Conservation (phyloP, 2,113 vertebrate genomes). For the Motacilla tschutschensis region DNA sequence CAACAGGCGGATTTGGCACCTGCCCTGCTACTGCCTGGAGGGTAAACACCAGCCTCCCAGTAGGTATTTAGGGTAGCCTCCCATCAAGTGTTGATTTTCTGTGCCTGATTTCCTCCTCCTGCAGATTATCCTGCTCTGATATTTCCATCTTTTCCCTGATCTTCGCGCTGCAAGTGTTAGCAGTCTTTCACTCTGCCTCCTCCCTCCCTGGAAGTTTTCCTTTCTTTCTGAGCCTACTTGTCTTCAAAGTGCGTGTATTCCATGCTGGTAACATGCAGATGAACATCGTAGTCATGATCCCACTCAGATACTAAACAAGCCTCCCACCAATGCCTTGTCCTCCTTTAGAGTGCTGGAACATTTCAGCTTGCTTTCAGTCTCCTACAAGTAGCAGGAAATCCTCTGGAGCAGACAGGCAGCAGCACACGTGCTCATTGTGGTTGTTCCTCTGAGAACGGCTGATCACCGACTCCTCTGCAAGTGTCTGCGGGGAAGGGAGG, state of each 20-base stretch:
- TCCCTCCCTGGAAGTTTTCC: constrained; percentile 44
- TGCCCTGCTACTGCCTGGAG: neutral
- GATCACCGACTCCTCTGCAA: neutral
- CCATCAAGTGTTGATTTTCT: constrained; percentile 24
- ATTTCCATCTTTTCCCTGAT: constrained; percentile 18
- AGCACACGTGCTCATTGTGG: neutral
- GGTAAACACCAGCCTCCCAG: constrained; percentile 20
- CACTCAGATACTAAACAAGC: constrained; percentile 65
- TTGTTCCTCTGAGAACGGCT: neutral
- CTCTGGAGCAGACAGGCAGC: constrained; percentile 39
- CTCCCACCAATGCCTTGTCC: constrained; percentile 58
- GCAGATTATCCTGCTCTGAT: neutral
- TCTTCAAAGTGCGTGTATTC: constrained; percentile 53
- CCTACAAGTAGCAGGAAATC: constrained; percentile 46
- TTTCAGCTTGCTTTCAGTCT: constrained; percentile 27
- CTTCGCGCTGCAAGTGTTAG: constrained; percentile 33
- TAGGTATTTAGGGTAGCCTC: constrained; percentile 18
- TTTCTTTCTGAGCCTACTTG: constrained; percentile 50
- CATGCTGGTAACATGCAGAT: constrained; percentile 60
- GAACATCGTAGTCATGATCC: constrained; percentile 69
- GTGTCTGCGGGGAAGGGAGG: neutral
- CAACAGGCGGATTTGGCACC: constrained; percentile 2
- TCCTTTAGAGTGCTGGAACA: constrained; percentile 48
- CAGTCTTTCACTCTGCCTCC: constrained; percentile 51
- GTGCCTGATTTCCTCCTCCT: constrained; percentile 4